Evolutionary conservation across 2,888 invertebrate genomes (phyloP).

Genomic region (Phrixothrix hirtus): DNA sequence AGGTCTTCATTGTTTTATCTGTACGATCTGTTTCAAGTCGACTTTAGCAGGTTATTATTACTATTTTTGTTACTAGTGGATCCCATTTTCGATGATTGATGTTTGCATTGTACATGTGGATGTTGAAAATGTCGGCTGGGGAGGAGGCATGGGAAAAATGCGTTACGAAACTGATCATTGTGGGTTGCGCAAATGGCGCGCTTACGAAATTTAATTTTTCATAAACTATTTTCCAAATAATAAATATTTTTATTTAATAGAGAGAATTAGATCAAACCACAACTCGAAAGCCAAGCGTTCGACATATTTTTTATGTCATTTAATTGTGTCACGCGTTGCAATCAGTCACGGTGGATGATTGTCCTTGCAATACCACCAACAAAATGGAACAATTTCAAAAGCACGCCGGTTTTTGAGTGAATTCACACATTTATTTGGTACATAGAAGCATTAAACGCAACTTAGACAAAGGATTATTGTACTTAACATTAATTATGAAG

Average conservation of each 20-base stretch:
- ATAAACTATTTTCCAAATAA: too few relatives aligned
- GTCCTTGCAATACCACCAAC: slow-evolving; percentile 44
- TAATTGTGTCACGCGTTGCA: slow-evolving; percentile 40
- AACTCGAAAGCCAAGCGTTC: neutral
- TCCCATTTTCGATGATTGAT: too few relatives aligned
- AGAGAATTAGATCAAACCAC: neutral
- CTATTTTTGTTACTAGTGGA: slow-evolving; percentile 1
- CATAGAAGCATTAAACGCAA: neutral
- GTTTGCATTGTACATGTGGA: too few relatives aligned
- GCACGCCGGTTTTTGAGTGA: slow-evolving; percentile 4
- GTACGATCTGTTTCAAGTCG: slow-evolving; percentile 6
- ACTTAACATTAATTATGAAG: neutral
- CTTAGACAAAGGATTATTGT: slow-evolving; percentile 9
- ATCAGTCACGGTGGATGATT: slow-evolving; percentile 50
- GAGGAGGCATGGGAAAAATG: too few relatives aligned
- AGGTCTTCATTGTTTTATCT: slow-evolving; percentile 29
- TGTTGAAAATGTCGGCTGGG: too few relatives aligned
- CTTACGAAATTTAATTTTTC: too few relatives aligned
- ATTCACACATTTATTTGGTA: slow-evolving; percentile 12
- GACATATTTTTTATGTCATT: neutral
- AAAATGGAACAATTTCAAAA: slow-evolving; percentile 34
- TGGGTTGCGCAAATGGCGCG: too few relatives aligned
- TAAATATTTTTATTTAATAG: neutral
- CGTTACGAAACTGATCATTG: too few relatives aligned
- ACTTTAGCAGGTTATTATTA: slow-evolving; percentile 19